Percentiles rank a stretch among this genome's conserved stretches.
Conservation (phyloP, 2,113 vertebrate species). For the Nycticebus coucang region DNA sequence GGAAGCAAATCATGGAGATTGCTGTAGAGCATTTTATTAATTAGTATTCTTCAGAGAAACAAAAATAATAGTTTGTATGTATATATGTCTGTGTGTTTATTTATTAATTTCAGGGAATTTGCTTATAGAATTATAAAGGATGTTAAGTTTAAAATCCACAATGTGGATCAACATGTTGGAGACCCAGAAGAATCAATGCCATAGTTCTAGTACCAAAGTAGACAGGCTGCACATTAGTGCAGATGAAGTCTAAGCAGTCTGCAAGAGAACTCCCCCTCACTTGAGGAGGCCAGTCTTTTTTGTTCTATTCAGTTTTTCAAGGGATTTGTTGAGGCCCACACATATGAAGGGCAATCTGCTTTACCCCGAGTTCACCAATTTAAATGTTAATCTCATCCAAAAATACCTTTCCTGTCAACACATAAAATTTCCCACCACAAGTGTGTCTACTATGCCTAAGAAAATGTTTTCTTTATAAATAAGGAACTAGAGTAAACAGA, state of each 20-base stretch:
- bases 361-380: not conserved
- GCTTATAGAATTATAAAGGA: not conserved
- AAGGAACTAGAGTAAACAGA: not conserved
- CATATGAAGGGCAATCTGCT: not conserved
- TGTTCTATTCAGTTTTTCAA: not conserved
- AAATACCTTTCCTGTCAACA: not conserved
- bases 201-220: not conserved
- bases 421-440: not conserved
- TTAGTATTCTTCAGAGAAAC: not conserved
- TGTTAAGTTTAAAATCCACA: not conserved
- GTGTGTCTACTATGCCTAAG: not conserved
- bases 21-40: not conserved
- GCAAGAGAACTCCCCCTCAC: not conserved
- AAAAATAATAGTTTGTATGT: not conserved
- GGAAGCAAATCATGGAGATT: not conserved
- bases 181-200: not conserved
- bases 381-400: not conserved
- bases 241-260: not conserved
- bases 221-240: not conserved
- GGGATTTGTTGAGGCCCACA: not conserved
- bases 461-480: not conserved
- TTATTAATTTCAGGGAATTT: not conserved
- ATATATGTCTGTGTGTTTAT: not conserved
- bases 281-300: not conserved
- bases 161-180: not conserved